phyloP scores from a whole-genome alignment of 1,140 invertebrate genomes.

The Batillaria attramentaria region DNA sequence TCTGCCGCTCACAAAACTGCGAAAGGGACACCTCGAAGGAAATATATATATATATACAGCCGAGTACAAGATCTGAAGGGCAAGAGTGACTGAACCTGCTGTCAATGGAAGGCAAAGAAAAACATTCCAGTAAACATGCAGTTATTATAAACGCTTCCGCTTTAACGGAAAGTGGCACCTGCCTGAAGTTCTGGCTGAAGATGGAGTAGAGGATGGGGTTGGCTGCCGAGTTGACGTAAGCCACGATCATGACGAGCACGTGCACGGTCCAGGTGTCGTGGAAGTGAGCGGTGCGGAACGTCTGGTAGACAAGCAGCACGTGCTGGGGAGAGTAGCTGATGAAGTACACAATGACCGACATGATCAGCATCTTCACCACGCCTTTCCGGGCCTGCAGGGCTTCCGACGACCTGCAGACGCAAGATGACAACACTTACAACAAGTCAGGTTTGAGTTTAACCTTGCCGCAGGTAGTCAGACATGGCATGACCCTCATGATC shows the following conservation, averaged over 20 bases:
- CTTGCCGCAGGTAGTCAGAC: background rate
- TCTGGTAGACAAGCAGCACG: constrained; percentile 68
- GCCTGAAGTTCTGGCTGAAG: constrained; percentile 70
- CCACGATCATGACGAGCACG: constrained; percentile 69
- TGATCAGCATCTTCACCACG: constrained; percentile 73
- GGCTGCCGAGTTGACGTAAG: constrained; percentile 68
- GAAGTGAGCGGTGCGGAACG: constrained; percentile 59
- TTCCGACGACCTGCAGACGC: constrained; percentile 46
- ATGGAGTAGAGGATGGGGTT: constrained; percentile 72
- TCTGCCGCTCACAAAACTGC: too few relatives aligned
- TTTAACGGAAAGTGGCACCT: too few relatives aligned
- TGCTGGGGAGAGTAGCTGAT: constrained; percentile 71
- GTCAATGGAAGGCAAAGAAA: too few relatives aligned
- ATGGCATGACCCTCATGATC: background rate
- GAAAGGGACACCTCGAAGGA: too few relatives aligned
- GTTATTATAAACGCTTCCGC: too few relatives aligned
- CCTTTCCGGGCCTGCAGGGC: constrained; percentile 67
- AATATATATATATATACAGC: too few relatives aligned
- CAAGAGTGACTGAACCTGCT: too few relatives aligned
- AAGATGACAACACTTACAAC: too few relatives aligned
- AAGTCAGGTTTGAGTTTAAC: background rate
- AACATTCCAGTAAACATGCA: too few relatives aligned
- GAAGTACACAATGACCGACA: constrained; percentile 71
- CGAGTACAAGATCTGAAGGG: constrained; percentile 52
- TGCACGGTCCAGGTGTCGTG: constrained; percentile 67